These are phyloP conservation scores for Polyommatus icarus DNA, from an alignment of 2,888 invertebrate species.

Conservation along the genomic window DNA sequence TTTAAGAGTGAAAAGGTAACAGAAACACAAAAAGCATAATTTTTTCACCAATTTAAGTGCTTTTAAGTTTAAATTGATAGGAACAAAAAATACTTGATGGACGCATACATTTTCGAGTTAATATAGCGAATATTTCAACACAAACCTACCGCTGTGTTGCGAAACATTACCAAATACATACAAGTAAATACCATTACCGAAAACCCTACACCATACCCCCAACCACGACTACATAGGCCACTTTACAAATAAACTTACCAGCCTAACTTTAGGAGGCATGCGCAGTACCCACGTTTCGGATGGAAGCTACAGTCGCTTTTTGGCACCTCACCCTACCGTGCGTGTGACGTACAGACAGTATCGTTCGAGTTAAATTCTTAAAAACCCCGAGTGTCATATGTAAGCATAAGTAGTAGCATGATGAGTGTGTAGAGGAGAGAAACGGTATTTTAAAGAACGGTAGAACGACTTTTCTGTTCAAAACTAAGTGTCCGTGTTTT, in stretches of 20 bases:
- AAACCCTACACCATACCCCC: conserved; percentile 22
- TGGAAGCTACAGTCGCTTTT: conserved; percentile 54
- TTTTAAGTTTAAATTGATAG: neutral
- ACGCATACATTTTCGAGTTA: neutral
- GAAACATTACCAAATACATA: conserved; percentile 1
- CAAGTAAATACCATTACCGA: conserved; percentile 12
- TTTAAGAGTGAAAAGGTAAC: no score
- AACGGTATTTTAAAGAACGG: conserved; percentile 37
- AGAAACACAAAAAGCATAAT: no score
- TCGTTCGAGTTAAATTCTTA: conserved; percentile 49
- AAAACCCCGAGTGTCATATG: conserved; percentile 69
- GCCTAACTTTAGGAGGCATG: conserved; percentile 45
- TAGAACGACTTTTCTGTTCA: conserved; percentile 51
- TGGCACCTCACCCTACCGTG: conserved; percentile 53
- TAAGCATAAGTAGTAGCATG: conserved; percentile 75
- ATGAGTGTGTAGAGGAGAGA: conserved; percentile 62
- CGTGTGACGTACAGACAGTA: conserved; percentile 49
- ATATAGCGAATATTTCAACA: neutral
- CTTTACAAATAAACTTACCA: conserved; percentile 35
- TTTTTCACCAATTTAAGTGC: no score
- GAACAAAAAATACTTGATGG: neutral
- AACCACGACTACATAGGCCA: conserved; percentile 9
- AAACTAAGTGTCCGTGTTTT: conserved; percentile 62
- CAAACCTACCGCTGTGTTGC: neutral
- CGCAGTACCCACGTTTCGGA: conserved; percentile 51